phyloP scores from a whole-genome alignment of 2,797 vertebrate genomes.

The Sphenopsis melanotis region DNA sequence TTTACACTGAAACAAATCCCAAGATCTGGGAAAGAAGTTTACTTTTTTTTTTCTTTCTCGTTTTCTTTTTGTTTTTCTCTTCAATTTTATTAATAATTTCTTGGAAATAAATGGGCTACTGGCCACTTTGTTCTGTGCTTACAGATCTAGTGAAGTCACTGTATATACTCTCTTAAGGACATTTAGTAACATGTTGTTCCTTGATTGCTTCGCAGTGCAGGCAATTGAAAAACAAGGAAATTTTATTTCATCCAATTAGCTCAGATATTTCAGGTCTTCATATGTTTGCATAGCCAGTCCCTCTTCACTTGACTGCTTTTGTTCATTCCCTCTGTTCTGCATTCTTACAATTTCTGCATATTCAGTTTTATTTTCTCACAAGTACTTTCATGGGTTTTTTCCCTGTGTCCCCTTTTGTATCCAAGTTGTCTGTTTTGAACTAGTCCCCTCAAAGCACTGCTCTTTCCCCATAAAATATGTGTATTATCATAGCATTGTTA shows the following conservation, averaged over 20 bases:
- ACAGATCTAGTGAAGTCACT: not conserved
- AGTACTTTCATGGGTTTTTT: not conserved
- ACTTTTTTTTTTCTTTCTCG: not conserved
- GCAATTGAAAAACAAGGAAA: not conserved
- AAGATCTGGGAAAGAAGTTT: not conserved
- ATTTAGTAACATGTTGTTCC: not conserved
- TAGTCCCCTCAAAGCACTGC: not conserved
- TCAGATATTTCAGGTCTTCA: not conserved
- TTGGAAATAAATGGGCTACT: not conserved
- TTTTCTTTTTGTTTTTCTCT: not conserved
- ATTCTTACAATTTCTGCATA: not conserved
- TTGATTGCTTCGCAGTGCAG: not conserved
- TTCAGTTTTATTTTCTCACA: not conserved
- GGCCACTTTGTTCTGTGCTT: not conserved
- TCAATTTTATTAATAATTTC: not conserved
- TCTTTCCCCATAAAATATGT: not conserved
- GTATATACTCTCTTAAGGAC: not conserved
- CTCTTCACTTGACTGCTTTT: not conserved
- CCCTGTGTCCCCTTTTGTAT: not conserved
- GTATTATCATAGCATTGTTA: not conserved
- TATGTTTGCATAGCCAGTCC: not conserved
- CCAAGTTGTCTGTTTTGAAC: not conserved
- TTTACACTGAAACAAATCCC: not conserved
- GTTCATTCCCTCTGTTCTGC: not conserved
- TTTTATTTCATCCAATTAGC: not conserved